These are phyloP conservation scores for Ridgeia piscesae DNA, from an alignment of 1,140 invertebrate genomes.

Conservation along the genomic window DNA sequence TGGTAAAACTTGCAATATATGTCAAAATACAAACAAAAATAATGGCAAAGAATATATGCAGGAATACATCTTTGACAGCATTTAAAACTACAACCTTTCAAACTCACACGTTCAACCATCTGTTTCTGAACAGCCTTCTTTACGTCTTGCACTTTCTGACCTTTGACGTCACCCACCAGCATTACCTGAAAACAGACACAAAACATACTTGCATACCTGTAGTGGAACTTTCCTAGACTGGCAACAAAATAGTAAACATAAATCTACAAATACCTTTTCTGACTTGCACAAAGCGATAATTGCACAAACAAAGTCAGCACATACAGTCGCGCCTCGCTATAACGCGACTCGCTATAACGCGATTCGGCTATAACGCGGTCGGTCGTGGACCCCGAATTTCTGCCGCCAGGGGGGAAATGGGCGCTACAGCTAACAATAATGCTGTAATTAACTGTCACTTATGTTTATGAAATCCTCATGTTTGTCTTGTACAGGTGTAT, in stretches of 20 bases:
- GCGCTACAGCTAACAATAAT: too few relatives aligned
- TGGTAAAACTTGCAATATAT: too few relatives aligned
- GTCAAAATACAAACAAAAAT: background rate
- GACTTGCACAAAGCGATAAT: too few relatives aligned
- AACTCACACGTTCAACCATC: slow-evolving; percentile 4
- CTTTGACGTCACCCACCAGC: slow-evolving; percentile 83
- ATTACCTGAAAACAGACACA: slow-evolving; percentile 63
- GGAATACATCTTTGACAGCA: background rate
- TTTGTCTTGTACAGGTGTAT: too few relatives aligned
- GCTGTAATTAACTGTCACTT: too few relatives aligned
- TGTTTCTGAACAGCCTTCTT: slow-evolving; percentile 88
- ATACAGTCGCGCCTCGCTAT: too few relatives aligned
- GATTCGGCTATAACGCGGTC: too few relatives aligned
- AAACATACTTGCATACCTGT: background rate
- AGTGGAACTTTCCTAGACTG: background rate
- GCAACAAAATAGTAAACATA: background rate
- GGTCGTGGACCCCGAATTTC: too few relatives aligned
- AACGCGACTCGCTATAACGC: too few relatives aligned
- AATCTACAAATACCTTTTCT: background rate
- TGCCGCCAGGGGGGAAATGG: too few relatives aligned
- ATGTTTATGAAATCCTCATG: too few relatives aligned
- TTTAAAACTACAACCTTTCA: background rate
- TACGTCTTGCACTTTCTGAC: slow-evolving; percentile 90
- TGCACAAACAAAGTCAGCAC: too few relatives aligned
- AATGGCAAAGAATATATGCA: background rate